Evolutionary conservation across 2,113 vertebrate genomes (phyloP).

Genomic region (Cisticola juncidis): DNA sequence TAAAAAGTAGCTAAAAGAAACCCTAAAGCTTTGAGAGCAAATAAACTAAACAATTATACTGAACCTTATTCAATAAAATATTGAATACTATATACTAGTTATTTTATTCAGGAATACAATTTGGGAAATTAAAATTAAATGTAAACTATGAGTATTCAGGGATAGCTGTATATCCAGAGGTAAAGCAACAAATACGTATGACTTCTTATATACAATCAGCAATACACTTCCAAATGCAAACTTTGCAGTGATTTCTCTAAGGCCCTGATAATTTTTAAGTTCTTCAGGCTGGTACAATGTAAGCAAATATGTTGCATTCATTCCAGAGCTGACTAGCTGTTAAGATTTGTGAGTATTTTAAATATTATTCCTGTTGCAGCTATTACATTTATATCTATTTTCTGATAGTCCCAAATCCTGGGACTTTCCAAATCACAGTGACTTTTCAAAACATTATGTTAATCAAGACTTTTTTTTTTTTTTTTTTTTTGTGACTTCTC

Average conservation of each 20-base stretch:
- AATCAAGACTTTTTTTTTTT: neutral
- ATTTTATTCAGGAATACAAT: neutral
- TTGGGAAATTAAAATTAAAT: neutral
- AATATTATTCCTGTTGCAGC: neutral
- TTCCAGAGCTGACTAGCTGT: neutral
- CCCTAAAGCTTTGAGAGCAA: neutral
- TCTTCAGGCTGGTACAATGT: neutral
- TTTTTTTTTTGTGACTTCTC: neutral
- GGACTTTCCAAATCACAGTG: neutral
- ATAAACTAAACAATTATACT: neutral
- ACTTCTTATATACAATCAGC: neutral
- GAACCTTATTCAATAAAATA: neutral
- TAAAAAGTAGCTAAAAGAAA: neutral
- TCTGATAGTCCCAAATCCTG: neutral
- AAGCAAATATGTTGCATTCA: neutral
- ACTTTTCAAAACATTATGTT: neutral
- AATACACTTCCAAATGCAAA: neutral
- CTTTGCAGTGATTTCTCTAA: neutral
- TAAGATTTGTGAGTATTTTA: neutral
- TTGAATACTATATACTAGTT: neutral
- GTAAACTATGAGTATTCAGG: neutral
- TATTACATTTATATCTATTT: neutral
- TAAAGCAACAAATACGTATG: neutral
- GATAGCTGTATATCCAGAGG: neutral
- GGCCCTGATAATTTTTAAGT: neutral